These are phyloP conservation scores for Myotis davidii DNA, from an alignment of 2,113 vertebrate genomes.

Conservation along the genomic window DNA sequence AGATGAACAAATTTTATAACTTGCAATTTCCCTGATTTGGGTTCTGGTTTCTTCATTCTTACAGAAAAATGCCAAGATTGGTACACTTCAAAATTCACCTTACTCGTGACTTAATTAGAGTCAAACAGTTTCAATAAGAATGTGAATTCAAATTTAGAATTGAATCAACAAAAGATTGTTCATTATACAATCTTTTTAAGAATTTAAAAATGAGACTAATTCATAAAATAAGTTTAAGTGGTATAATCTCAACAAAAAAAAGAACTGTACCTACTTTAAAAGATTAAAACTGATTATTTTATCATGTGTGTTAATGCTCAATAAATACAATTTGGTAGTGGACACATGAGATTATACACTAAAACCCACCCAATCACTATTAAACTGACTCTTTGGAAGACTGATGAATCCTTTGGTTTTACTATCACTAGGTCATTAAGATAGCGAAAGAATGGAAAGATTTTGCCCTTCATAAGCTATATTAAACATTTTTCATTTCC, in stretches of 20 bases:
- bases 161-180: not conserved
- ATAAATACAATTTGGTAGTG: not conserved
- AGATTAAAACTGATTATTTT: not conserved
- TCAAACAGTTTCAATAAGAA: not conserved
- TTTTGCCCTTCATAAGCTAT: not conserved
- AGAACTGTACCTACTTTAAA: not conserved
- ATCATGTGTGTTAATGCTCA: not conserved
- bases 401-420: slow-evolving; percentile 16
- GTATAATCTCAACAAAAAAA: not conserved
- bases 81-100: not conserved
- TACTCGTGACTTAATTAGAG: not conserved
- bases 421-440: not conserved
- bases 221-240: not conserved
- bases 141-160: not conserved
- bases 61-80: slow-evolving; percentile 5
- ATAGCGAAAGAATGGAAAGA: not conserved
- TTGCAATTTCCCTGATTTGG: not conserved
- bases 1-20: slow-evolving; percentile 1
- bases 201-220: not conserved
- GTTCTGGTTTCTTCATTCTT: not conserved
- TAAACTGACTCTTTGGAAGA: not conserved
- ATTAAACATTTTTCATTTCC: slow-evolving; percentile 38
- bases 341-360: not conserved
- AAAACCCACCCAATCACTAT: not conserved
- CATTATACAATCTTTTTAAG: not conserved